Conservation (phyloP, 2,888 invertebrate genomes). For the Cordilura impudica region DNA sequence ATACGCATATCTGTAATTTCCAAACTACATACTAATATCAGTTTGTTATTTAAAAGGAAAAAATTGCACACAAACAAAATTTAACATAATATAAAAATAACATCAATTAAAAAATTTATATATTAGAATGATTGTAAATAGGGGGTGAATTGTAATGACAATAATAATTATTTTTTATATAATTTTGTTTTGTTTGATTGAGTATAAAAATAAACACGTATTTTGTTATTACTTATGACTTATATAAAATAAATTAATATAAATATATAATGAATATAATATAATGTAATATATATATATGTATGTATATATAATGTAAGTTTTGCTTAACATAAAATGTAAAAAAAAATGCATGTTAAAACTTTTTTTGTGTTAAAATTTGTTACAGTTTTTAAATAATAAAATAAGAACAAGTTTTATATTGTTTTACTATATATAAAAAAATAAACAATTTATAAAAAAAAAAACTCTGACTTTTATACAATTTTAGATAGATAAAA, state of each 20-base stretch:
- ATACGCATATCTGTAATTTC: neutral
- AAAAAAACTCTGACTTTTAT: neutral
- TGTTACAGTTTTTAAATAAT: neutral
- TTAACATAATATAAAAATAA: neutral
- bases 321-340: conserved; percentile 22
- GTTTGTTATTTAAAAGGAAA: conserved; percentile 19
- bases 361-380: neutral
- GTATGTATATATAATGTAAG: conserved; percentile 20
- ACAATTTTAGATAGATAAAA: conserved; percentile 12
- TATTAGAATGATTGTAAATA: neutral
- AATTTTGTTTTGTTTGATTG: conserved; percentile 5
- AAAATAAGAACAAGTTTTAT: conserved; percentile 10
- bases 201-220: conserved; percentile 18
- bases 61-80: conserved; percentile 31
- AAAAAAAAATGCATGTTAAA: conserved; percentile 22
- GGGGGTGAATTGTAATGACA: neutral
- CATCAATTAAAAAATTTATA: neutral
- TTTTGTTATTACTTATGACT: conserved; percentile 33
- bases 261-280: conserved; percentile 39
- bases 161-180: neutral
- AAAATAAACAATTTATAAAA: neutral
- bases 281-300: conserved; percentile 28
- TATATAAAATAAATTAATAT: conserved; percentile 57
- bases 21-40: conserved; percentile 27
- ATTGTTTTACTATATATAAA: neutral